phyloP scores from a whole-genome alignment of 2,888 invertebrate species.

The Eurytoma californica region DNA sequence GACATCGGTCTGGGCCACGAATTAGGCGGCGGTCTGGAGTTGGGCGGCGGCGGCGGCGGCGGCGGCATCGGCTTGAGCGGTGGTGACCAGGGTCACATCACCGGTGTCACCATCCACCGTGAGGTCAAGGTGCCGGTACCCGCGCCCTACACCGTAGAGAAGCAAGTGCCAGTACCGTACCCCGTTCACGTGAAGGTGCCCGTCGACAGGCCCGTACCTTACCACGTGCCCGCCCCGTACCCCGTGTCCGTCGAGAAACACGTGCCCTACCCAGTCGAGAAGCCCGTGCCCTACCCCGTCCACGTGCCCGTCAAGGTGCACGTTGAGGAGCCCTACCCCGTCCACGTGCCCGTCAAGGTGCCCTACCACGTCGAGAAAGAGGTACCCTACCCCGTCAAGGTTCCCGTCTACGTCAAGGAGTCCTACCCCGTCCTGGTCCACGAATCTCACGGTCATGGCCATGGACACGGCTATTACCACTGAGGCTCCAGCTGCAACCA shows the following conservation, averaged over 20 bases:
- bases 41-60: conserved; percentile 52
- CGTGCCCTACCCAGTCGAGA: conserved; percentile 66
- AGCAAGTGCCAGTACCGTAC: conserved; percentile 66
- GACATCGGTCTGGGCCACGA: conserved; percentile 60
- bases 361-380: conserved; percentile 62
- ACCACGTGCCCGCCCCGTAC: conserved; percentile 65
- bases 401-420: conserved; percentile 63
- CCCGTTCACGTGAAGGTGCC: conserved; percentile 68
- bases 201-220: conserved; percentile 66
- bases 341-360: conserved; percentile 67
- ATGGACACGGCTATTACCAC: conserved; percentile 6
- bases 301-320: conserved; percentile 67
- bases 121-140: conserved; percentile 69
- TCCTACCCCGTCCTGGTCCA: conserved; percentile 64
- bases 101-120: conserved; percentile 69
- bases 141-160: conserved; percentile 69
- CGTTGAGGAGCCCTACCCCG: conserved; percentile 64
- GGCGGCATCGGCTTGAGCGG: conserved; percentile 48
- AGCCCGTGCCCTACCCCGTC: conserved; percentile 62
- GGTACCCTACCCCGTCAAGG: conserved; percentile 66
- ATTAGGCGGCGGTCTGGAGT: conserved; percentile 56
- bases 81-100: conserved; percentile 65
- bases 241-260: conserved; percentile 68
- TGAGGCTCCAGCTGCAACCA: neutral
- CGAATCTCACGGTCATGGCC: conserved; percentile 56